Base-by-base conservation (phyloP, 2,888 invertebrate species). In the Lingula anatina region DNA sequence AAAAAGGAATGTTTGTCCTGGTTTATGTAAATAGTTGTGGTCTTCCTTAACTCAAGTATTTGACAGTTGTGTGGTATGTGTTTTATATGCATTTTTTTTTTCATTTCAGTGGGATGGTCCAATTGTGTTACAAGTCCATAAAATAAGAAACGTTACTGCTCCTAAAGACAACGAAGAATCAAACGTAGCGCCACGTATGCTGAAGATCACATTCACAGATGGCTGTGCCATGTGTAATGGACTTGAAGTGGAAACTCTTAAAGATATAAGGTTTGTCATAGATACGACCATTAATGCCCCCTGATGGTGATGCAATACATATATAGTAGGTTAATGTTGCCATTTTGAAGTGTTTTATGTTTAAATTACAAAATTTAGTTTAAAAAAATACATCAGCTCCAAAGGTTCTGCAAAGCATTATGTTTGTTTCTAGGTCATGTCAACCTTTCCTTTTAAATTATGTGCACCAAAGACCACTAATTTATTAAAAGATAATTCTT, bases 141-240 rank as follows among this genome's bases (percentile, higher is more conserved):
- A 90, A 78, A 81, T 92, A 44, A 83, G 90, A 15, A 93, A 94
- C 79, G 85, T 92, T 41, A 84, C 91, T 12, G 90, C 91, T 27
- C 93, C 94, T 3, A 94, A 93, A 79, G 85, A 86, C 15, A 90
- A 91, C 74, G 91, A 92, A 76, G 89, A 90, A 57, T 52, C 72
- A 1, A 69, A 71, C 44, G 53, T 59, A 15, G 89, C 90, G 12
- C 91, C 92, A 5, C 83, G 90, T 21, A 85, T 94, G 83, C 78
- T 92, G 48, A 90, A 89, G 70, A 71, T 94, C 25, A 86, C 86
- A 1, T 76, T 94, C 54, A 90, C 89, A 18, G 94, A 94, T 80
- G 93, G 94, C 1, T 86, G 87, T 69, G 82, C 83, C 37, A 84
- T 83, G 59, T 85, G 86, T 66, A 86, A 86, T 66, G 92, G 86